Evolutionary conservation across 2,888 invertebrate genomes (phyloP), one percentile per base, ranked within the genome.

Genomic region (Chaetogeoica ovagalla): DNA sequence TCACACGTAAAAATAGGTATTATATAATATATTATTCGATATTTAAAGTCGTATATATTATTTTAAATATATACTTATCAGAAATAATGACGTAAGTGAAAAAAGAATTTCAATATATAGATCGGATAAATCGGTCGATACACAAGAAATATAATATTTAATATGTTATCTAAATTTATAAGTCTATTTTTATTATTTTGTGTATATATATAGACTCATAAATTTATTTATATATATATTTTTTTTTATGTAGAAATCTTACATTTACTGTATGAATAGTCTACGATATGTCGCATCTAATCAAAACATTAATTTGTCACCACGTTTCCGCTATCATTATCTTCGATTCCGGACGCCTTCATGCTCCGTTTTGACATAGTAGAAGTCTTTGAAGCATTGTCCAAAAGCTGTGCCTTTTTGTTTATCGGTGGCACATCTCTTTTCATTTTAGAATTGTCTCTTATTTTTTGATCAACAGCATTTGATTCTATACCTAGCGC

Each of bases 261-360:
- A 30, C 4, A 30, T 21, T 57, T 48, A 62, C 19, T 62, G 23
- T 48, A 68, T 19, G 48, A 52, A 68, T 68, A 68, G 48, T 48
- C 68, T 68, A 68, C 68, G 23, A 48, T 17, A 17, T 60, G 11
- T 68, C 17, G 15, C 43, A 23, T 62, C 7, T 48, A 48, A 30
- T 30, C 15, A 19, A 21, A 43, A 19, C 11, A 52, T 77, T 70
- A 70, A 17, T 52, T 72, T 81, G 52, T 48, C 19, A 30, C 43
- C 21, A 7, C 81, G 4, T 8, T 63, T 7, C 37, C 52, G 4
- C 17, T 63, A 4, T 69, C 43, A 13, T 43, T 52, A 43, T 81
- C 75, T 55, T 75, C 75, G 37, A 81, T 75, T 2, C 81, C 81
- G 11, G 81, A 81, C 4, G 75, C 75, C 13, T 81, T 68, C 5